Base-by-base conservation (phyloP, 1,140 invertebrate genomes). In the Brachionus sp. region DNA sequence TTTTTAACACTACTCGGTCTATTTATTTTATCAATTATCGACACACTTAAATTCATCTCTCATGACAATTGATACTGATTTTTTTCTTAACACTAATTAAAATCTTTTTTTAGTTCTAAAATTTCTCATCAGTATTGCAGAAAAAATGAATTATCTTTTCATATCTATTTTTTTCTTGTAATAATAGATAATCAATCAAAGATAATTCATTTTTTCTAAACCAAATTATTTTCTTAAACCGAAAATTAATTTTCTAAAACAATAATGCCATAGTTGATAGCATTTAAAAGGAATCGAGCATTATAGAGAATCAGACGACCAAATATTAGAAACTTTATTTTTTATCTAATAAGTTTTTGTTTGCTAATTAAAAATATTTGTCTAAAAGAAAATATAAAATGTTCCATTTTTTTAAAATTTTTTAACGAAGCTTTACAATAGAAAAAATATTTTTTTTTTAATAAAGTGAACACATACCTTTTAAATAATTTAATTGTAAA, bases 21-120 rank as follows among this genome's bases (percentile, higher is more conserved):
- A 70, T 70, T 70, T 70, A 70, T 70, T 70, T 70, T 70, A 37
- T 70, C 16, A 39, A 39, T 70, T 70, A 37, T 70, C 64, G 9
- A 33, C 13, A 33, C 33, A 66, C 12, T 33, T 64, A 29, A 64
- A 64, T 25, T 13, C 6, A 33, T 68, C 25, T 33, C n/a, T 35
- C 13, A n/a, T 33, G 13, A 33, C n/a, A n/a, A 68, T n/a, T n/a
- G 9, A 68, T 68, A 29, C 33, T 33, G 12, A 35, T 16, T 16
- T 12, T 39, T 39, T 70, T 9, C 37, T 39, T 2, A 70, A 39
- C 33, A 66, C 25, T 19, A n/a, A 10, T 57, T 57, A 1, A 19
- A 57, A 57, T 57, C 10, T 46, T 46, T 46, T 3, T 42, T 1
- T 42, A 1, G 6, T 42, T 42, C 12, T 3, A 42, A 42, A 13